Evolutionary conservation across 2,113 vertebrate genomes (phyloP).

Genomic region (Dasyornis broadbenti): DNA sequence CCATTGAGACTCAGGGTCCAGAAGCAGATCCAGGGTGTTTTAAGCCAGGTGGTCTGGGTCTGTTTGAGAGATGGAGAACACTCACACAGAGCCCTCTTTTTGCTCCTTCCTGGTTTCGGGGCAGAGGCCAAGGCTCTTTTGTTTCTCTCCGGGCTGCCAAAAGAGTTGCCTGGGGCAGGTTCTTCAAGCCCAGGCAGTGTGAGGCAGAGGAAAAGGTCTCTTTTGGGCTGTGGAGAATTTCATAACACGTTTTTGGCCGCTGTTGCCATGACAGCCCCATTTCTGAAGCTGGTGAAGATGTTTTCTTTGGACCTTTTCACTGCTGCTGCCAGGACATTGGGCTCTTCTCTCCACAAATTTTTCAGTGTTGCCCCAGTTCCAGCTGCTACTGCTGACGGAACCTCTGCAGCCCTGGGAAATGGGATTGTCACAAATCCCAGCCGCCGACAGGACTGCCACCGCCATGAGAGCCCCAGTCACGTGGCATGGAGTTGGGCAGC

Average conservation of each 20-base stretch:
- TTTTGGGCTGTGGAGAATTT: background rate
- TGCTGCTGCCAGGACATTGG: background rate
- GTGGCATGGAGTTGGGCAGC: rapidly evolving
- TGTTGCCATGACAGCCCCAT: background rate
- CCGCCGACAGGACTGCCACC: rapidly evolving
- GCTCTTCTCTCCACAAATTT: background rate
- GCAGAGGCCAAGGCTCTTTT: background rate
- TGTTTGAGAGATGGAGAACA: background rate
- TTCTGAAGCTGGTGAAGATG: background rate
- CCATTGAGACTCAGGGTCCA: background rate
- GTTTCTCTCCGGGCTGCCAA: background rate
- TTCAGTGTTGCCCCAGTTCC: background rate
- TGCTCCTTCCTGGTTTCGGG: background rate
- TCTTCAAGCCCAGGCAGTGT: background rate
- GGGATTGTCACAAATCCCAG: too few relatives aligned
- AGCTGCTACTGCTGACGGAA: background rate
- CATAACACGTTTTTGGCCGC: background rate
- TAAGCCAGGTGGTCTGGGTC: rapidly evolving
- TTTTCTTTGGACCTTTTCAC: rapidly evolving
- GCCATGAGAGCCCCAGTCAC: rapidly evolving
- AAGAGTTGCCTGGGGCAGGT: background rate
- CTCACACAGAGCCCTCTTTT: background rate
- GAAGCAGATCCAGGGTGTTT: background rate
- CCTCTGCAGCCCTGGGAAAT: too few relatives aligned
- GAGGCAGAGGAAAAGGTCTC: background rate